A percentile compares a stretch with the other conserved stretches of the same genome.
These are phyloP conservation scores for Siniperca obscura DNA, from an alignment of 2,797 vertebrate species.

Conservation along the genomic window DNA sequence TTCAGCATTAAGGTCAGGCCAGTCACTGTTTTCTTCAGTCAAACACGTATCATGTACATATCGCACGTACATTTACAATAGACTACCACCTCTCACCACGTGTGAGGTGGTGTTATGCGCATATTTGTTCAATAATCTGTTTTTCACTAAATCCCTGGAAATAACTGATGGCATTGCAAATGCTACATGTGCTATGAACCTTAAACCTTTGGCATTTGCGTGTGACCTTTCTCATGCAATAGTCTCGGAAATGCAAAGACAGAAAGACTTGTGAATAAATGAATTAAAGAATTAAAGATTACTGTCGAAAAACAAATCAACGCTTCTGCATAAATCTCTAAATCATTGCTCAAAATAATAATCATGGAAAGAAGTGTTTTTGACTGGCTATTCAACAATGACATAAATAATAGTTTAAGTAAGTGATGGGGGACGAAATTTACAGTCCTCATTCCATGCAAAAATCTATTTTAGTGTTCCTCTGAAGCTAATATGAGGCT, in stretches of 20 bases:
- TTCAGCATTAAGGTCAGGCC: neutral
- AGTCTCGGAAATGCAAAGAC: neutral
- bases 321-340: neutral
- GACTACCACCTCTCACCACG: neutral
- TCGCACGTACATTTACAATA: neutral
- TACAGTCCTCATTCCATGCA: neutral
- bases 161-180: neutral
- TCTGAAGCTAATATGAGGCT: neutral
- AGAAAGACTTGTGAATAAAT: neutral
- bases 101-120: neutral
- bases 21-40: neutral
- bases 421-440: neutral
- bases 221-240: constrained; percentile 17
- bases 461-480: neutral
- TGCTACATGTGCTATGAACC: neutral
- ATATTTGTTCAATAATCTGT: constrained; percentile 26
- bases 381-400: neutral
- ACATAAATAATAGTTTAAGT: neutral
- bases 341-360: neutral
- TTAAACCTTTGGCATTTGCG: constrained; percentile 10
- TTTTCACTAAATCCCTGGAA: constrained; percentile 15
- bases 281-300: neutral
- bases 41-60: neutral
- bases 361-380: neutral
- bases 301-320: neutral